These are phyloP conservation scores for Polypterus bichir DNA, from an alignment of 2,113 vertebrate species.

Conservation along the genomic window DNA sequence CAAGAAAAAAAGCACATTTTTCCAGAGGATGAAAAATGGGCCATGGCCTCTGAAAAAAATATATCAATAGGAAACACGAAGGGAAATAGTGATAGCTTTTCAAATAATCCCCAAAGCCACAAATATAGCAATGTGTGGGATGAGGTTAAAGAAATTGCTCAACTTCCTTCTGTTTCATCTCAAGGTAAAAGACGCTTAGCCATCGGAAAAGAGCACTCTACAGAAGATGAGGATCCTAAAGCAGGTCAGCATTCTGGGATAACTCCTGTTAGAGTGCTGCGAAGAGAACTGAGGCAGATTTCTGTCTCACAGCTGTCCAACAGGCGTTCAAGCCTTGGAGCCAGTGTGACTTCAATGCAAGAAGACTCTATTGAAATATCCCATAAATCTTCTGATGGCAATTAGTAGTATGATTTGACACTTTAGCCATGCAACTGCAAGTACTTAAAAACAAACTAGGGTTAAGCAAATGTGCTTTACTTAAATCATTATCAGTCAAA, in stretches of 20 bases:
- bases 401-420: slow-evolving; percentile 21
- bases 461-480: too few species aligned
- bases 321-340: slow-evolving; percentile 34
- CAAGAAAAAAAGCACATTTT: slow-evolving; percentile 20
- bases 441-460: too few species aligned
- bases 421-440: too few species aligned
- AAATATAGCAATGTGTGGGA: slow-evolving; percentile 25
- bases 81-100: slow-evolving; percentile 24
- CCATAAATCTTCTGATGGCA: slow-evolving; percentile 36
- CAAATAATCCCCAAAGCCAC: slow-evolving; percentile 17
- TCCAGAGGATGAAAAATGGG: slow-evolving; percentile 36
- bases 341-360: slow-evolving; percentile 34
- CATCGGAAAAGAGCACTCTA: slow-evolving; percentile 23
- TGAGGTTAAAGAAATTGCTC: slow-evolving; percentile 21
- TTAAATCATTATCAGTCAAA: too few species aligned
- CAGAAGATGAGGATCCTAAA: slow-evolving; percentile 19
- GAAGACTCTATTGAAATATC: slow-evolving; percentile 56
- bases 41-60: slow-evolving; percentile 24
- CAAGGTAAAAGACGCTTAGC: slow-evolving; percentile 20
- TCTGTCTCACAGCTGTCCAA: slow-evolving; percentile 40
- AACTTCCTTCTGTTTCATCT: slow-evolving; percentile 2
- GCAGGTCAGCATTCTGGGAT: slow-evolving; percentile 25
- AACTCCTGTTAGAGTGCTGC: slow-evolving; percentile 50
- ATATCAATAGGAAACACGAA: slow-evolving; percentile 23
- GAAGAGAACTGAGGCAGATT: slow-evolving; percentile 56